These are phyloP conservation scores for Phalanger gymnotis DNA, from an alignment of 2,797 vertebrate species.

Conservation along the genomic window DNA sequence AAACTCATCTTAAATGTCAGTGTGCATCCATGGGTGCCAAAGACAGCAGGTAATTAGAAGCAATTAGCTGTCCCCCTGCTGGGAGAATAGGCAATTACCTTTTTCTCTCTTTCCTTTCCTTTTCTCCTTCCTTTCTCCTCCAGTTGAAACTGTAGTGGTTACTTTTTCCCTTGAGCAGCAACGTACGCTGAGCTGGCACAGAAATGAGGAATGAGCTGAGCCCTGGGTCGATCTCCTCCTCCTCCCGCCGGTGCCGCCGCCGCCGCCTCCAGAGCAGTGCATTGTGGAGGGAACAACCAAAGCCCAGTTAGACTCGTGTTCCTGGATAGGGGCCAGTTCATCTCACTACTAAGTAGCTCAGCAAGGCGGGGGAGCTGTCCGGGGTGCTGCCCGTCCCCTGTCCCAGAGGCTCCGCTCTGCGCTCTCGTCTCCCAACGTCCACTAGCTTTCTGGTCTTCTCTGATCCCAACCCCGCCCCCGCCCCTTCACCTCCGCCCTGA, in stretches of 20 bases:
- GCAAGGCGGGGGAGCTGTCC: constrained; percentile 76
- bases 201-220: constrained; percentile 55
- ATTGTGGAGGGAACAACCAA: constrained; percentile 79
- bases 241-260: constrained; percentile 45
- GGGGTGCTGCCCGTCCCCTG: constrained; percentile 74
- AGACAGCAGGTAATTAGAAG: constrained; percentile 79
- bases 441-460: not conserved
- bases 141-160: constrained; percentile 38
- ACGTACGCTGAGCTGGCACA: constrained; percentile 52
- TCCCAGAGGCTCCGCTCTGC: not conserved
- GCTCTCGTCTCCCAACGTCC: not conserved
- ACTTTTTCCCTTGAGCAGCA: constrained; percentile 47
- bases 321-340: not conserved
- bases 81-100: constrained; percentile 69
- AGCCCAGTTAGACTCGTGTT: constrained; percentile 22
- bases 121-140: constrained; percentile 54
- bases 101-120: constrained; percentile 56
- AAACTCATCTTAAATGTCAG: constrained; percentile 78
- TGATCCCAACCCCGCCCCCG: not conserved
- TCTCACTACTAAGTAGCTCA: not conserved
- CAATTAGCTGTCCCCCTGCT: constrained; percentile 83
- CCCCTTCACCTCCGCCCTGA: not conserved
- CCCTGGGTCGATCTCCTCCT: constrained; percentile 40
- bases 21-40: constrained; percentile 56
- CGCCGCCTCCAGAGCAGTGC: constrained; percentile 75